phyloP scores from a whole-genome alignment of 2,888 invertebrate species.

The Papilio protenor region DNA sequence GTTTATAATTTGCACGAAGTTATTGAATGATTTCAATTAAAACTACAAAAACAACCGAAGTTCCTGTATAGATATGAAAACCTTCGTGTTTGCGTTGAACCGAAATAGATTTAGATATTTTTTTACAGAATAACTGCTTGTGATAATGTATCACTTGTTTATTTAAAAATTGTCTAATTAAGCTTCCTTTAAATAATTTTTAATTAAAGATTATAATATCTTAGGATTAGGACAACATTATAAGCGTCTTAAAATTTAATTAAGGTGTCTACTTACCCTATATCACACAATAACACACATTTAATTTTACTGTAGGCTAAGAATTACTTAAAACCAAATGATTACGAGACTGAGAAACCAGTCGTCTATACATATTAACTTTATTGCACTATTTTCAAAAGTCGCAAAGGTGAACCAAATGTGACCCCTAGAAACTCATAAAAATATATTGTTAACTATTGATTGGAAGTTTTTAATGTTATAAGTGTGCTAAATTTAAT shows the following conservation, averaged over 20 bases:
- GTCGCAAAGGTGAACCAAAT: not conserved
- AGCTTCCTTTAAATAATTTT: not conserved
- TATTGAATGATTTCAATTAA: constrained; percentile 27
- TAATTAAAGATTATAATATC: too few species aligned
- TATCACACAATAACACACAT: not conserved
- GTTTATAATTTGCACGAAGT: constrained; percentile 11
- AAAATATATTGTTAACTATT: not conserved
- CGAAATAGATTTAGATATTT: not conserved
- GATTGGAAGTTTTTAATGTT: not conserved
- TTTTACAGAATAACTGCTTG: not conserved
- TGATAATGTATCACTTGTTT: constrained; percentile 18
- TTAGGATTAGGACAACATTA: not conserved
- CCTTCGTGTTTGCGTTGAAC: constrained; percentile 20
- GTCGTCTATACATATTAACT: not conserved
- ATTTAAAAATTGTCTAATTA: not conserved
- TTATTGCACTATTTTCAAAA: not conserved
- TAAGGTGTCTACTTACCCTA: not conserved
- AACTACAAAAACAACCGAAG: constrained; percentile 1
- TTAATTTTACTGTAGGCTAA: not conserved
- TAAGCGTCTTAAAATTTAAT: not conserved
- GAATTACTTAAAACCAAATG: not conserved
- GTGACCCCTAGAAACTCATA: not conserved
- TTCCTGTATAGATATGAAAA: constrained; percentile 17
- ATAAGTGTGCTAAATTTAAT: too few species aligned
- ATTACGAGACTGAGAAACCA: not conserved